Percentiles rank a stretch among this genome's conserved stretches.
These are phyloP conservation scores for Sphenodon punctatus DNA, from an alignment of 2,797 vertebrate species.

Conservation along the genomic window DNA sequence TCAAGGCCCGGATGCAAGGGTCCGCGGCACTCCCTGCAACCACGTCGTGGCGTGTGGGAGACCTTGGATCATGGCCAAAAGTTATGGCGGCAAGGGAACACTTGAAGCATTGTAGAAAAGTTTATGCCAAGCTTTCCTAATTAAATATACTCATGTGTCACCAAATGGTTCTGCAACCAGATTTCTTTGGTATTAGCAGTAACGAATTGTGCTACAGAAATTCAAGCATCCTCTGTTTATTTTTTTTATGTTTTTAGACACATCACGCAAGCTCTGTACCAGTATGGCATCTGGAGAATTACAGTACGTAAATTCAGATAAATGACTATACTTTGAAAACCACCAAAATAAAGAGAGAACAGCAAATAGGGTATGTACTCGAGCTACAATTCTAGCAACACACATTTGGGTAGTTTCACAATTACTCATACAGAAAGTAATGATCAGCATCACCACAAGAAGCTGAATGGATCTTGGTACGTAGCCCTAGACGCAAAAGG, in stretches of 20 bases:
- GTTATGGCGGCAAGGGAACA: too few species aligned
- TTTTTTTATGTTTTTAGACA: background rate
- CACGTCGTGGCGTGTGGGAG: too few species aligned
- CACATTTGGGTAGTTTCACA: background rate
- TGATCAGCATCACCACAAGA: slow-evolving; percentile 16
- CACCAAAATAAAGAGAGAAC: background rate
- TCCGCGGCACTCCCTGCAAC: too few species aligned
- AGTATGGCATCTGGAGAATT: background rate
- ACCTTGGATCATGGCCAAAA: too few species aligned
- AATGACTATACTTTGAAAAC: background rate
- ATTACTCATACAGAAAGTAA: background rate
- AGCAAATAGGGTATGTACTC: slow-evolving; percentile 14
- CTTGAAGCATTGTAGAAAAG: background rate
- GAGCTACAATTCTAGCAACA: slow-evolving; percentile 34
- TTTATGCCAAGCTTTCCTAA: background rate
- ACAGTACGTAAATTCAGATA: background rate
- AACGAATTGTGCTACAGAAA: background rate
- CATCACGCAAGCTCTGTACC: background rate
- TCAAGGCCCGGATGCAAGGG: too few species aligned
- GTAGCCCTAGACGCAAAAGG: background rate
- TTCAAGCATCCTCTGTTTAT: background rate
- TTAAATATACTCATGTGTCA: background rate
- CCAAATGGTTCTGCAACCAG: background rate
- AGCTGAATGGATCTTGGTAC: background rate
- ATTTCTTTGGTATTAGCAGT: background rate